Evolutionary conservation across 2,888 invertebrate species (phyloP), one percentile per base, ranked within the genome.

Genomic region (Oscheius sp.): DNA sequence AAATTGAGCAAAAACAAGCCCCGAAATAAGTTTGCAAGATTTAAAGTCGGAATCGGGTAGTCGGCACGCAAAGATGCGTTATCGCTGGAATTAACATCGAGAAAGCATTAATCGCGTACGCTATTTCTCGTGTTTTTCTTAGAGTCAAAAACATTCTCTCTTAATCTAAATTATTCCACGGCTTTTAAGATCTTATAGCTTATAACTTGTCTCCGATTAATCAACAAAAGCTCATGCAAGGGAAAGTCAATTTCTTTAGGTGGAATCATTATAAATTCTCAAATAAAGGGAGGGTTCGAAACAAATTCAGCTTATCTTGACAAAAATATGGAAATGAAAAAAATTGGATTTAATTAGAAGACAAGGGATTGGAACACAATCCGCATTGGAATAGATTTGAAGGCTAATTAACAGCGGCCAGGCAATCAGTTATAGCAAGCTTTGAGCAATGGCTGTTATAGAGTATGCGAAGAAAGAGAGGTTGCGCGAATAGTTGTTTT

Each of bases 61-160:
- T 55, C 20, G 55, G 55, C 55, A 55, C 55, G 55, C 55, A 55
- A 55, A 55, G 55, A 55, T 45, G 61, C 61, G 61, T 61, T 61
- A 61, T 61, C 61, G 61, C 61, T 29, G 61, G 61, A 61, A 58
- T 58, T 39, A 58, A 58, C 58, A 58, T 42, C 27, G 42, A 20
- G 20, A 58, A 39, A 39, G 58, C 39, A 39, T 42, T 42, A 42
- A 58, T 58, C 42, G 39, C 17, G 53, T n/a, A n/a, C n/a, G n/a
- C n/a, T n/a, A n/a, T n/a, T n/a, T n/a, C n/a, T n/a, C n/a, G n/a
- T n/a, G n/a, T n/a, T n/a, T n/a, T n/a, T n/a, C n/a, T n/a, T n/a
- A n/a, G n/a, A n/a, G n/a, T n/a, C n/a, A n/a, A n/a, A n/a, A n/a
- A n/a, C n/a, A n/a, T n/a, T n/a, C n/a, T n/a, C n/a, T n/a, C n/a